Base-by-base conservation (phyloP, 2,797 vertebrate species). In the Molossus molossus region DNA sequence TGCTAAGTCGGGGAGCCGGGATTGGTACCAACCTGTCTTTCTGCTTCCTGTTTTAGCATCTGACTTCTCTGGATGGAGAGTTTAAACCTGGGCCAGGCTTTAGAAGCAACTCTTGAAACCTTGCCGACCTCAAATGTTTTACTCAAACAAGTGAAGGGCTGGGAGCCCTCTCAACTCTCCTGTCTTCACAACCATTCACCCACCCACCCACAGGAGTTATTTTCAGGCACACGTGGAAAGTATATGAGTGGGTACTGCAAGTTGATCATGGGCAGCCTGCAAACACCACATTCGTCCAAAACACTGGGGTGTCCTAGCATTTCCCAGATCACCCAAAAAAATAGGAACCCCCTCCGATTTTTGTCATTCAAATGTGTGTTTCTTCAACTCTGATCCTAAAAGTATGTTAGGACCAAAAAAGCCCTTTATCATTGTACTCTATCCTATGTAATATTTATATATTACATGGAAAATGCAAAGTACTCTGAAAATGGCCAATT, bases 401-500 rank as follows among this genome's bases (percentile, higher is more conserved):
- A 92, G 5, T 40, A 62, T 77, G 29, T 94, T 86, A 70, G 67
- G 13, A 81, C 48, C 20, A 55, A 53, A 62, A 83, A 64, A 77
- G 3, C 9, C 25, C n/a, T 79, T 76, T 75, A 72, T 69, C 91
- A 77, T 95, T 92, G 17, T 64, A 89, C 3, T 58, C 73, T 80
- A 45, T n/a, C 25, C 17, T 82, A 85, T 45, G 91, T 94, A 65
- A 55, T 90, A 89, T 86, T 81, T 25, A 82, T 62, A 40, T 37
- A 64, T 88, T 50, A 73, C 9, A 72, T 10, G 57, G 70, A 83
- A 97, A 94, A 90, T 82, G 67, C 88, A 94, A 83, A 84, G 20
- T 81, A 69, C 48, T 55, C 91, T 86, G 84, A 89, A 92, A 91
- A 90, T 18, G 55, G 72, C 21, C 82, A 95, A 58, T 95, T 97